Evolutionary conservation across 1,140 invertebrate species (phyloP), one percentile per base, ranked within the genome.

Genomic region (Euwallacea fornicatus): DNA sequence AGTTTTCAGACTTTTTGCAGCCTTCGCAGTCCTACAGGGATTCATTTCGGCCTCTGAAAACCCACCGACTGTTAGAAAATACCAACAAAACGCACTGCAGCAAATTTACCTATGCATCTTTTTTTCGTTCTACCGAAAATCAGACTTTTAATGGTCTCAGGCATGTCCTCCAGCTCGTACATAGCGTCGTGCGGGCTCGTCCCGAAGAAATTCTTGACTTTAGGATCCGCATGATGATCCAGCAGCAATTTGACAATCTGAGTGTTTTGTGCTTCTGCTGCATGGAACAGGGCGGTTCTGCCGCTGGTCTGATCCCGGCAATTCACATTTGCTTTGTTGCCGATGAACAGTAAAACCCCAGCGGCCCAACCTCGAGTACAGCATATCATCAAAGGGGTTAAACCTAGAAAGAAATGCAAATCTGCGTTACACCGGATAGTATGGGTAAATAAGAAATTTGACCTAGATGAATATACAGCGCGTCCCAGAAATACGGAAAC

Each of bases 171-270:
- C 10, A 80, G 42, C 66, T 80, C 78, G 66, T 77, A 80, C 74
- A 79, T 77, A 2, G 78, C 78, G 44, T 80, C 78, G 65, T 80
- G 78, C 0, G 78, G 71, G 53, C 76, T 78, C 8, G 77, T 78
- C 10, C 78, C 78, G 47, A 78, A 78, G 54, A 80, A 80, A 60
- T 80, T 80, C 13, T 73, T 66, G 7, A 79, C 65, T 72, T 78
- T 80, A 15, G 78, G 76, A 67, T 78, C 70, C 0, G 77, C 77
- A 0, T 61, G 44, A 58, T 76, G 44, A 13, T 75, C 13, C 46
- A 80, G 43, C 43, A 80, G 54, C 3, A 77, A 58, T 43, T 74
- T 59, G 0, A 79, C 78, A 61, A 78, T 76, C 21, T 74, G 55
- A 16, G 69, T 76, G 60, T 77, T 72, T 46, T 78, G 73, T 15